A percentile compares a stretch with the other conserved stretches of the same genome.
Conservation (phyloP, 2,113 vertebrate species). For the Megaceryle maxima region DNA sequence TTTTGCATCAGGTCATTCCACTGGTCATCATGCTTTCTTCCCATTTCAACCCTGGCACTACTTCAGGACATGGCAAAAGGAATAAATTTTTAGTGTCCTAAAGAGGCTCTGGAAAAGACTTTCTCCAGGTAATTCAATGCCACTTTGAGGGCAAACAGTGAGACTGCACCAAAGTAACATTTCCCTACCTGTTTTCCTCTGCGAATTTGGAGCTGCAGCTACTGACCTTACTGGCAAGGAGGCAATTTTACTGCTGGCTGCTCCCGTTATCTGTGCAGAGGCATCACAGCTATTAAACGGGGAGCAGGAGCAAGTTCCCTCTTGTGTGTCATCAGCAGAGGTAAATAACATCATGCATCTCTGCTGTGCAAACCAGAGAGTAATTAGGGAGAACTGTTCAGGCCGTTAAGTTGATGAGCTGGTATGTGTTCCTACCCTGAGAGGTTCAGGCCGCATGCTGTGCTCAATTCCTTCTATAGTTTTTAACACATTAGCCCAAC, state of each 20-base stretch:
- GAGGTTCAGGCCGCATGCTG: rapidly evolving
- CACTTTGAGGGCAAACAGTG: neutral
- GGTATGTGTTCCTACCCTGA: neutral
- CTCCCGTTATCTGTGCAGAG: neutral
- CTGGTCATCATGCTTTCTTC: neutral
- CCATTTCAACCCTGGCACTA: neutral
- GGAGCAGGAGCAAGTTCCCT: neutral
- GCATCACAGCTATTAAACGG: neutral
- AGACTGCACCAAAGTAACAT: neutral
- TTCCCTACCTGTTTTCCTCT: neutral
- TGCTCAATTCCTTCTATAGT: rapidly evolving
- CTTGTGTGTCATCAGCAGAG: neutral
- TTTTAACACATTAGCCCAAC: neutral
- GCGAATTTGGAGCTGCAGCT: neutral
- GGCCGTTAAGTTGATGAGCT: neutral
- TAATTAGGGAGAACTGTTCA: neutral
- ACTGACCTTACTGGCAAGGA: neutral
- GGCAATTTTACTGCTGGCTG: neutral
- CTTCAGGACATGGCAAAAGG: neutral
- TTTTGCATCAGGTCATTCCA: neutral
- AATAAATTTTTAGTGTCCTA: neutral
- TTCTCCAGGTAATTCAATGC: neutral
- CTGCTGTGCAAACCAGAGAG: neutral
- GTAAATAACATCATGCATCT: neutral
- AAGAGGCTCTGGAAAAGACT: neutral